Base-by-base conservation (phyloP, 92 coral and sea anemone genomes). In the Umimayanthus kanabou region DNA sequence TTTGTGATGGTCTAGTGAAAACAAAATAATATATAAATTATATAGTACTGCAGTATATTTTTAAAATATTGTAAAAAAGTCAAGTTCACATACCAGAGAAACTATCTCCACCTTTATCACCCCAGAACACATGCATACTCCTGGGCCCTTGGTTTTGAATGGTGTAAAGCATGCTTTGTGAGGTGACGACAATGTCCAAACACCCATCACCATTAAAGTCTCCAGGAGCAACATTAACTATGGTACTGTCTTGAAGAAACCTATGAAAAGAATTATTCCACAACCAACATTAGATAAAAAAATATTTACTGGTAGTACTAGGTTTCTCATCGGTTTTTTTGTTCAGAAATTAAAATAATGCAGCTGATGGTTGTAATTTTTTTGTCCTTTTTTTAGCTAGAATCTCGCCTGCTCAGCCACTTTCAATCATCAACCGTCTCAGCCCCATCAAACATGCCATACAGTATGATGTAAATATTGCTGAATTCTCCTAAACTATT, bases 141-240 rank as follows among this genome's bases (percentile, higher is more conserved):
- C 88, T 80, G 39, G 80, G 42, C 42, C 91, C 84, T 14, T 55
- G 42, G 42, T 74, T 49, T 15, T 53, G 14, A 1, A 25, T 30
- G 33, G 89, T 45, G 28, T 72, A 39, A 7, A 74, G 61, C 42
- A 80, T 53, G 8, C 86, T 64, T 73, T 92, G 89, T 49, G 91
- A 90, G 45, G 94, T 84, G 22, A 97, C 82, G 67, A 95, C 55
- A n/a, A 94, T 87, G 80, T 97, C 99, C 85, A 97, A 80, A 92
- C 96, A 94, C 3, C 99, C 99, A 97, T 97, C 98, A 5, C 98
- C 98, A 91, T 97, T 93, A 90, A 94, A 97, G 90, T 97, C 99
- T 33, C 96, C 93, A 28, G 99, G 99, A 61, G 93, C 93, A 45
- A 95, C 97, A 93, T 97, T 97, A 45, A 93, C 93, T 87, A 95